Percentiles rank a stretch among this genome's conserved stretches.
Conservation (phyloP, 1,140 invertebrate species). For the Phortica variegata region DNA sequence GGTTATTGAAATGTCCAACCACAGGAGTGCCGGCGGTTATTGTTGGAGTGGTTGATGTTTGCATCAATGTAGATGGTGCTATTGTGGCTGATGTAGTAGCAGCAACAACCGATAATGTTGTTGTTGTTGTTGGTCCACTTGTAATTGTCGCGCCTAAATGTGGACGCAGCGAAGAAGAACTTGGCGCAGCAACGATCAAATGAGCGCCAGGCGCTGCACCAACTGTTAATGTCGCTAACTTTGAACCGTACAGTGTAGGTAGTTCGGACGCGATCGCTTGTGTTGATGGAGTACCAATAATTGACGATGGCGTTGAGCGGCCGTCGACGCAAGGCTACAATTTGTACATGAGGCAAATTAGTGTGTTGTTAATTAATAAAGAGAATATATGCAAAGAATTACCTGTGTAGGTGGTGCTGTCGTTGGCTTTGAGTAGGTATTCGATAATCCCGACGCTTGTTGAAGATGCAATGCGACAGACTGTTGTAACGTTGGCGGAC, state of each 20-base stretch:
- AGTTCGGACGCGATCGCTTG: no score
- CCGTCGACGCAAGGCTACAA: no score
- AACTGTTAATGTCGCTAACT: conserved; percentile 15
- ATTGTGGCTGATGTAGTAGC: conserved; percentile 11
- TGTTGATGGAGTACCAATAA: no score
- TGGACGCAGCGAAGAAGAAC: no score
- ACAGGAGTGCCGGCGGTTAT: neutral
- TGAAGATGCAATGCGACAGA: no score
- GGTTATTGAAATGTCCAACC: neutral
- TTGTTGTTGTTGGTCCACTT: conserved; percentile 12
- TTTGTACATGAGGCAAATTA: no score
- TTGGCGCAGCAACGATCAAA: no score
- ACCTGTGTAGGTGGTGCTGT: conserved; percentile 21
- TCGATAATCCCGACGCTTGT: no score
- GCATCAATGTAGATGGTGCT: conserved; percentile 7
- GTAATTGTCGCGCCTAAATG: neutral
- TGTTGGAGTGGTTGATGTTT: neutral
- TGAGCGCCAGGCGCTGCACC: neutral
- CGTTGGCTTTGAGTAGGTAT: conserved; percentile 1
- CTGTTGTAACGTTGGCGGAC: neutral
- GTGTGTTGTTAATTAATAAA: no score
- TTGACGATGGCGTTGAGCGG: no score
- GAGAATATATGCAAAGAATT: no score
- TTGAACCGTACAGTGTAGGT: neutral
- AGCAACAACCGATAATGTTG: conserved; percentile 10